Evolutionary conservation across 2,888 invertebrate species (phyloP).

Genomic region (Myopa tessellatipennis): DNA sequence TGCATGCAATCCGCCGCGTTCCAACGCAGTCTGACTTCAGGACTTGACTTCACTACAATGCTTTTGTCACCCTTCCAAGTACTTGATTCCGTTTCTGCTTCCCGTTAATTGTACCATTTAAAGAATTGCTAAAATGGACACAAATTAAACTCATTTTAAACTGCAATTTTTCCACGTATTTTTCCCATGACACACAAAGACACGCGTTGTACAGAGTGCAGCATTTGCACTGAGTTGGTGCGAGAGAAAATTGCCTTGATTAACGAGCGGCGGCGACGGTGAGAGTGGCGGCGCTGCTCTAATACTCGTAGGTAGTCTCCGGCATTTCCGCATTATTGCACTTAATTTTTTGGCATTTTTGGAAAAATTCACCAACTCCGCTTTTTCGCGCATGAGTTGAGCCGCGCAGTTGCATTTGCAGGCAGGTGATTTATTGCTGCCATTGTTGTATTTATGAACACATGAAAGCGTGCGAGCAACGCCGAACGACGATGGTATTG

Average conservation of each 20-base stretch:
- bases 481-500: background rate
- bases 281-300: background rate
- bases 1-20: background rate
- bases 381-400: constrained; percentile 7
- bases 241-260: constrained; percentile 32
- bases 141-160: background rate
- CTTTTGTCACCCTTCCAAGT: background rate
- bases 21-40: background rate
- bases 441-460: background rate
- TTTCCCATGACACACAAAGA: no score
- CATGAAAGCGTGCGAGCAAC: background rate
- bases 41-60: background rate
- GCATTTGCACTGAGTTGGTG: background rate
- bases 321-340: constrained; percentile 39
- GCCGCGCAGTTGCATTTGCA: constrained; percentile 11
- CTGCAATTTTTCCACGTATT: no score
- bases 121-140: constrained; percentile 8
- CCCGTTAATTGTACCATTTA: background rate
- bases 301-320: constrained; percentile 38
- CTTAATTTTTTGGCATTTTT: constrained; percentile 26
- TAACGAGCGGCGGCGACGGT: constrained; percentile 28
- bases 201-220: background rate
- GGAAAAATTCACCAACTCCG: background rate
- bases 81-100: constrained; percentile 2
- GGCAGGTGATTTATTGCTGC: constrained; percentile 30